A percentile compares a stretch with the other conserved stretches of the same genome.
Evolutionary conservation across 2,888 invertebrate species (phyloP).

Genomic region (Acheta domesticus): DNA sequence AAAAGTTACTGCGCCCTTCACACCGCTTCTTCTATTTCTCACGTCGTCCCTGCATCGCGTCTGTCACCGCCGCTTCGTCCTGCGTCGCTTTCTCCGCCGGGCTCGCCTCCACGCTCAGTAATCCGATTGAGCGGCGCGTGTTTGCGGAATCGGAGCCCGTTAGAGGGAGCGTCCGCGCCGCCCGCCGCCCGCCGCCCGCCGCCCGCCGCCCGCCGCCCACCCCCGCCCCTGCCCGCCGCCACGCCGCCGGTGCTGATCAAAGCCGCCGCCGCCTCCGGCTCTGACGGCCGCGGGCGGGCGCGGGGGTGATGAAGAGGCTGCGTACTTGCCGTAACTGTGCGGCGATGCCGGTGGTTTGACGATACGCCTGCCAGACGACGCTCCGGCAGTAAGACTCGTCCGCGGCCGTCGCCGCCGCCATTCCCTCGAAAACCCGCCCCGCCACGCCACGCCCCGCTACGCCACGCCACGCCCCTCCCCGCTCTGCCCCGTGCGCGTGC

Average conservation of each 20-base stretch:
- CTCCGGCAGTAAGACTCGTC: too few relatives aligned
- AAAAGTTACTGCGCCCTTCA: not conserved
- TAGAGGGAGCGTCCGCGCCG: not conserved
- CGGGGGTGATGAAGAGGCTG: too few relatives aligned
- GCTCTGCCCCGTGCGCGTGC: not conserved
- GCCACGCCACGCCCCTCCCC: too few relatives aligned
- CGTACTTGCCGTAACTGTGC: too few relatives aligned
- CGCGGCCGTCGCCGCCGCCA: not conserved
- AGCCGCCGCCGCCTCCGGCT: not conserved
- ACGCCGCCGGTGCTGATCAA: not conserved
- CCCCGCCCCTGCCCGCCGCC: not conserved
- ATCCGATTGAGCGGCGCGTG: not conserved
- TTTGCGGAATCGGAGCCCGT: constrained; percentile 9
- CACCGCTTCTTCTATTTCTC: not conserved
- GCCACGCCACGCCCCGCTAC: too few relatives aligned
- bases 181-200: not conserved
- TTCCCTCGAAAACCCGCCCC: too few relatives aligned
- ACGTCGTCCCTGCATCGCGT: not conserved
- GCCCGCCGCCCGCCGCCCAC: not conserved
- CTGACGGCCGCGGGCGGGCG: not conserved
- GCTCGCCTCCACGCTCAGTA: not conserved
- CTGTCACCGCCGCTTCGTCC: not conserved
- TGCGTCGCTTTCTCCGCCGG: too few relatives aligned
- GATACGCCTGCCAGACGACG: too few relatives aligned
- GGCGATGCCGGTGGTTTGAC: too few relatives aligned